Conservation (phyloP, 2,113 vertebrate species). For the Labrus mixtus region DNA sequence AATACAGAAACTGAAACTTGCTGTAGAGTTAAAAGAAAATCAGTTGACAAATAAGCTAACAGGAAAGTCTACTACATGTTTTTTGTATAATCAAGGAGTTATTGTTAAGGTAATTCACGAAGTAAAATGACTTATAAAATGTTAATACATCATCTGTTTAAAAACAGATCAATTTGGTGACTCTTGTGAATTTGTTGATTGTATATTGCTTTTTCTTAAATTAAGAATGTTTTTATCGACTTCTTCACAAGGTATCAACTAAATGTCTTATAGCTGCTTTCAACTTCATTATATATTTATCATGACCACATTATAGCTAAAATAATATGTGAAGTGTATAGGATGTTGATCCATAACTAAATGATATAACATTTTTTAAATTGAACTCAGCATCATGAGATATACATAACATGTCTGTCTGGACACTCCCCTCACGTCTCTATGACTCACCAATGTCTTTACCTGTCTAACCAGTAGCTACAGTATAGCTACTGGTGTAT, state of each 20-base stretch:
- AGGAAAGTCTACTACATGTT: neutral
- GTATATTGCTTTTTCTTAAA: too few relatives aligned
- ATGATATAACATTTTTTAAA: neutral
- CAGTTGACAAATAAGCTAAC: neutral
- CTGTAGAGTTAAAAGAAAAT: neutral
- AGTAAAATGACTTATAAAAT: too few relatives aligned
- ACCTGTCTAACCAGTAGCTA: slow-evolving; percentile 69
- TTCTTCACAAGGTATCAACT: too few relatives aligned
- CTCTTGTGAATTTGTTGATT: too few relatives aligned
- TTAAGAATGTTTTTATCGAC: too few relatives aligned
- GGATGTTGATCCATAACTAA: neutral
- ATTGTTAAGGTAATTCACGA: neutral
- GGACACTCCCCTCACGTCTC: slow-evolving; percentile 61
- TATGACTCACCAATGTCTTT: slow-evolving; percentile 56
- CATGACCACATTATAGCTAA: neutral
- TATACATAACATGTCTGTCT: slow-evolving; percentile 50
- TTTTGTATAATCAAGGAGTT: neutral
- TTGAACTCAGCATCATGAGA: slow-evolving; percentile 1
- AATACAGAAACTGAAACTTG: slow-evolving; percentile 13
- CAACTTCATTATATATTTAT: neutral
- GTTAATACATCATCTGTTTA: too few relatives aligned
- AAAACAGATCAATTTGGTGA: too few relatives aligned
- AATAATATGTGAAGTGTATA: neutral
- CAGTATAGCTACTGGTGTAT: too few relatives aligned
- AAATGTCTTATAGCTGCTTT: too few relatives aligned